Percentiles rank a stretch among this genome's conserved stretches.
Conservation (phyloP, 2,113 vertebrate genomes). For the Sarotherodon lohbergeri region DNA sequence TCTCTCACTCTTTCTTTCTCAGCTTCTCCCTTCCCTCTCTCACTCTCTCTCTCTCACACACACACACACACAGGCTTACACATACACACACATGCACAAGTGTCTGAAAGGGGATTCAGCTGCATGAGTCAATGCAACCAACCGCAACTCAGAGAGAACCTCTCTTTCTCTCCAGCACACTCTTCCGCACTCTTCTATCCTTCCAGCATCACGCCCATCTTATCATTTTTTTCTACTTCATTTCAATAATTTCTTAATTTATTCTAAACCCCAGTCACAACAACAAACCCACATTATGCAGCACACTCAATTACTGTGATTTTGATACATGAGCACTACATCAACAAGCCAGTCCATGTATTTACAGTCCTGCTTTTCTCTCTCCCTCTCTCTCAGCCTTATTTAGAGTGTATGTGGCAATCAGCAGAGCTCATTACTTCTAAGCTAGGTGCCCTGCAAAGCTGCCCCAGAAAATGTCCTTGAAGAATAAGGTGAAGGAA, state of each 20-base stretch:
- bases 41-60: not conserved
- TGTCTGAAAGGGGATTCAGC: slow-evolving; percentile 62
- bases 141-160: slow-evolving; percentile 24
- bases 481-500: slow-evolving; percentile 9
- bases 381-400: not conserved
- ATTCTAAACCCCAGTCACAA: slow-evolving; percentile 48
- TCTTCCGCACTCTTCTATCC: slow-evolving; percentile 6
- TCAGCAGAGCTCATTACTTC: slow-evolving; percentile 52
- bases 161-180: slow-evolving; percentile 9
- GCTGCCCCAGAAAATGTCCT: slow-evolving; percentile 57
- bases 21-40: not conserved
- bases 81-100: slow-evolving; percentile 3
- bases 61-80: not conserved
- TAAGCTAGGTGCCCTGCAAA: slow-evolving; percentile 48
- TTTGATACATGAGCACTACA: slow-evolving; percentile 26
- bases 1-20: not conserved
- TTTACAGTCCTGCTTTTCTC: not conserved
- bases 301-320: slow-evolving; percentile 37
- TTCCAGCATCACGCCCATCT: slow-evolving; percentile 40
- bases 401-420: slow-evolving; percentile 40
- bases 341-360: slow-evolving; percentile 3
- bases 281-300: slow-evolving; percentile 48
- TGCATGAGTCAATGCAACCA: slow-evolving; percentile 54
- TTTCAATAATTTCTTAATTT: slow-evolving; percentile 65
- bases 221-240: slow-evolving; percentile 43